Evolutionary conservation across 2,888 invertebrate species (phyloP), one percentile per base, ranked within the genome.

Genomic region (Kryphioiulus occultus): DNA sequence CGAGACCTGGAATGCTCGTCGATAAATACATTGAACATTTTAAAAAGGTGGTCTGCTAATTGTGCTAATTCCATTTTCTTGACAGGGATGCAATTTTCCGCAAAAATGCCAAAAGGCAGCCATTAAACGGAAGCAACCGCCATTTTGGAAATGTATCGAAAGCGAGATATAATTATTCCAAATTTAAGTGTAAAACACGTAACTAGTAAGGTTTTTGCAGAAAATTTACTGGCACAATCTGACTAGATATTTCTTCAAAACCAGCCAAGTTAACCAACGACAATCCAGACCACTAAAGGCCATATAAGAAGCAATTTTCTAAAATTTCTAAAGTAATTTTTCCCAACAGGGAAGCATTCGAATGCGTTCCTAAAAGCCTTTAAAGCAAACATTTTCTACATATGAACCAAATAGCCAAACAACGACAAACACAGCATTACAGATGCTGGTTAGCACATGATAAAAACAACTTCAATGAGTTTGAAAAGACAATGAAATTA

Each of bases 321-420:
- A 26, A 68, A 26, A 26, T 68, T 26, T 26, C 68, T 12, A 22
- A 26, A 1, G 26, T 10, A 68, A 9, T n/a, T 78, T 78, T 17
- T 17, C 15, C 17, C 30, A 30, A 17, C 17, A 78, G 30, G 78
- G 19, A 68, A 68, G 9, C 59, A 68, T 26, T 53, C 2, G 30
- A 78, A 17, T 30, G 78, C 30, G 7, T 32, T 78, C 30, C 30
- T 30, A 30, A 17, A 78, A 78, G 78, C 78, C 30, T 30, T 32
- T 26, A 32, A 78, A 78, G 30, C 78, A 78, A 53, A 1, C 15
- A 15, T 12, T 17, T 68, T 78, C 15, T 30, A 78, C 78, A 30
- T 78, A 30, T 78, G 30, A 78, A 78, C 78, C 78, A 78, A 78
- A 30, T 78, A 78, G 30, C 78, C 30, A 32, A 78, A 78, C 17